These are phyloP conservation scores for Trematomus loennbergii DNA, from an alignment of 2,113 vertebrate genomes.

Conservation along the genomic window DNA sequence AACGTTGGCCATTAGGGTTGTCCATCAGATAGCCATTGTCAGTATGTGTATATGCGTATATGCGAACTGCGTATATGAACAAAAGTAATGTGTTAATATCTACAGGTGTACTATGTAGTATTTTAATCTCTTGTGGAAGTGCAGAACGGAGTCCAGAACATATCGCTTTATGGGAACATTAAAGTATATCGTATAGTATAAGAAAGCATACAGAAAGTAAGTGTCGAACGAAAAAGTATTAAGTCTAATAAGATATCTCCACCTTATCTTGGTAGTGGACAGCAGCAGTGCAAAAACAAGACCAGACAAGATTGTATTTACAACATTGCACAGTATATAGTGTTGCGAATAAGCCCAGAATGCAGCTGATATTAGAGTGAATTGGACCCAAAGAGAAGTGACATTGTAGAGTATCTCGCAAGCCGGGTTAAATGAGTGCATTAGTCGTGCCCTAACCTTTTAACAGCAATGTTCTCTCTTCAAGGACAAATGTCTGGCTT, in stretches of 20 bases:
- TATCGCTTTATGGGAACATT: no score
- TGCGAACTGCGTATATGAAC: no score
- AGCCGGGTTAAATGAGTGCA: conserved; percentile 4
- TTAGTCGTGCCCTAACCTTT: conserved; percentile 14
- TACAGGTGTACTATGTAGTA: no score
- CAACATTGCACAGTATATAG: background rate
- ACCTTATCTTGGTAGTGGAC: background rate
- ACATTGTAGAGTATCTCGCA: conserved; percentile 16
- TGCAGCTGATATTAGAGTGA: background rate
- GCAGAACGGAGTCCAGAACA: no score
- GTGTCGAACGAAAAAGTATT: conserved; percentile 3
- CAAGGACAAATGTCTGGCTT: conserved; percentile 43
- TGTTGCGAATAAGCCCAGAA: background rate
- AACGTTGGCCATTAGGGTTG: no score
- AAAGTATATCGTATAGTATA: no score
- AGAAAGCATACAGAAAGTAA: conserved; percentile 4
- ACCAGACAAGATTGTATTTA: background rate
- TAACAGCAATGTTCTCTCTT: conserved; percentile 29
- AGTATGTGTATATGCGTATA: no score
- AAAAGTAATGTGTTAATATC: no score
- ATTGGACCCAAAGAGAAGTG: conserved; percentile 9
- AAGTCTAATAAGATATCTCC: conserved; percentile 18
- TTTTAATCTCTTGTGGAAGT: no score
- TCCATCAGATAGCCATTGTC: no score
- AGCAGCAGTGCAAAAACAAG: background rate